Percentiles rank a stretch among this genome's conserved stretches.
Evolutionary conservation across 35 echinoderm and acorn worm genomes (phyloP).

Genomic region (Apostichopus californicus): DNA sequence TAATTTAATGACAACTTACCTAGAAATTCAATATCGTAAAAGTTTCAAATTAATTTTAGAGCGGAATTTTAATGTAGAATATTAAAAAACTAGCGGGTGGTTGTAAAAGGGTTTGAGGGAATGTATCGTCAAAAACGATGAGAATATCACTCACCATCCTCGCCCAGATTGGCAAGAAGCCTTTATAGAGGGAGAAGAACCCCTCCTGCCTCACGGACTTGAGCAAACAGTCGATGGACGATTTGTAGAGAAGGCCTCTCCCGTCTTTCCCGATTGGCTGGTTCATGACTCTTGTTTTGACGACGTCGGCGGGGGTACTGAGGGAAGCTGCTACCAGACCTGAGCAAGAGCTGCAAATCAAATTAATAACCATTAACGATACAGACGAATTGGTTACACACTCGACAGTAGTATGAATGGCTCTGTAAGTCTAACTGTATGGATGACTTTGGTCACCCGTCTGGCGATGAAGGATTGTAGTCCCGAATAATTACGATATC

Average conservation of each 20-base stretch:
- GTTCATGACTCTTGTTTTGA: constrained; percentile 98
- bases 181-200: constrained; percentile 91
- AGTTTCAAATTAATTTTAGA: not conserved
- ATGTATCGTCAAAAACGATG: too few species aligned
- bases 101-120: too few species aligned
- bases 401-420: too few species aligned
- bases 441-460: too few species aligned
- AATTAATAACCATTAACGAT: too few species aligned
- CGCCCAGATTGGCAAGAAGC: constrained; percentile 94
- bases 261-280: constrained; percentile 77
- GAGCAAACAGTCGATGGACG: constrained; percentile 89
- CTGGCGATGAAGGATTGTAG: too few species aligned
- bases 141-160: constrained; percentile 79
- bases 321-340: constrained; percentile 79
- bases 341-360: constrained; percentile 35
- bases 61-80: too few species aligned
- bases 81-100: too few species aligned
- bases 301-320: constrained; percentile 94
- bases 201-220: constrained; percentile 87
- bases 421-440: too few species aligned
- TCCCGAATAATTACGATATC: too few species aligned
- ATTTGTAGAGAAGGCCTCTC: constrained; percentile 80
- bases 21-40: not conserved
- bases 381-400: too few species aligned
- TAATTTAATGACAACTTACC: too few species aligned